Percentiles rank a stretch among this genome's conserved stretches.
Conservation (phyloP, 2,888 invertebrate genomes). For the Parnassius glacialis region DNA sequence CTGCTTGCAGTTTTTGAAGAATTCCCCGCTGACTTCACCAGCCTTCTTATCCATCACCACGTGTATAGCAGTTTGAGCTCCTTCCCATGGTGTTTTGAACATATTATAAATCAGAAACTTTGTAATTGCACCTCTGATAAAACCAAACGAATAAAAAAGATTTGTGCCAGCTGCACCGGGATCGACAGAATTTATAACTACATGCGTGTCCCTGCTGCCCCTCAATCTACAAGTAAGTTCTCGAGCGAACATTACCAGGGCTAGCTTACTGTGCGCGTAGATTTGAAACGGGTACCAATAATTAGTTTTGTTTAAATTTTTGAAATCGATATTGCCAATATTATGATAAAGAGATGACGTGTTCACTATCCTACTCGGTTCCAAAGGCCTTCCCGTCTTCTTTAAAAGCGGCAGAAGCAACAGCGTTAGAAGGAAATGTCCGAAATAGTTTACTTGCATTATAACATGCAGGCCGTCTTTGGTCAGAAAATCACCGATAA, state of each 20-base stretch:
- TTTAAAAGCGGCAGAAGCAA: conserved; percentile 90
- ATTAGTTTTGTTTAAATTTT: conserved; percentile 84
- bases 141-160: conserved; percentile 82
- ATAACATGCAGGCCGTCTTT: conserved; percentile 92
- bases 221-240: conserved; percentile 86
- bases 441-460: conserved; percentile 96
- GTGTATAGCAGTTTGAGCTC: conserved; percentile 89
- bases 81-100: conserved; percentile 88
- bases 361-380: conserved; percentile 87
- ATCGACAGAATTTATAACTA: conserved; percentile 90
- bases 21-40: conserved; percentile 83
- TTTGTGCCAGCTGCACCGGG: conserved; percentile 91
- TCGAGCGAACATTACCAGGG: conserved; percentile 85
- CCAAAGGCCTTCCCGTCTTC: conserved; percentile 71
- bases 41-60: conserved; percentile 87
- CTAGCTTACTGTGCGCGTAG: conserved; percentile 86
- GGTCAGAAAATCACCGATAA: conserved; percentile 81
- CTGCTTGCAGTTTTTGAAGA: conserved; percentile 88
- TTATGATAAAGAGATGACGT: conserved; percentile 89
- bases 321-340: conserved; percentile 84
- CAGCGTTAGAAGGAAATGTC: conserved; percentile 94
- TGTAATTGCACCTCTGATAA: conserved; percentile 72
- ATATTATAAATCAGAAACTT: conserved; percentile 82
- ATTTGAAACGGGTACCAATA: conserved; percentile 64
- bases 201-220: conserved; percentile 67